A percentile compares a stretch with the other conserved stretches of the same genome.
These are phyloP conservation scores for Oostethus manadensis DNA, from an alignment of 2,113 vertebrate species.

Conservation along the genomic window DNA sequence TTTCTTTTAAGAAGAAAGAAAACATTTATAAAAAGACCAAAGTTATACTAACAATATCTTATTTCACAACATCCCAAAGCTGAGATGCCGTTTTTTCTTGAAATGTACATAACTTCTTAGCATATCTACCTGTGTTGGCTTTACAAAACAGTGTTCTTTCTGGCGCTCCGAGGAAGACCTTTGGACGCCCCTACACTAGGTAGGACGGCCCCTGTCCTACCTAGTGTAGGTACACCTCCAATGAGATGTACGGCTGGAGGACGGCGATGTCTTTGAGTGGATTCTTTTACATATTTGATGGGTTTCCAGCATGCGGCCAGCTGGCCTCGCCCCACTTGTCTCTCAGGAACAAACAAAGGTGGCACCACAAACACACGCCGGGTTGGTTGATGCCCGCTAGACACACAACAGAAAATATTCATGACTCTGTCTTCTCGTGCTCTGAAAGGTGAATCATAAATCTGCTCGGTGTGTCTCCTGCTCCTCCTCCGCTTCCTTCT, in stretches of 20 bases:
- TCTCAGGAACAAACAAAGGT: conserved; percentile 18
- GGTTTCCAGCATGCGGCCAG: conserved; percentile 25
- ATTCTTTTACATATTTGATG: conserved; percentile 58
- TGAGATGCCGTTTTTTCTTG: too few relatives aligned
- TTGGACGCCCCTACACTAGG: too few relatives aligned
- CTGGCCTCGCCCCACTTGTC: conserved; percentile 39
- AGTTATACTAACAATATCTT: too few relatives aligned
- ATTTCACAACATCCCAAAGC: too few relatives aligned
- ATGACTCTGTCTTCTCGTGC: not conserved
- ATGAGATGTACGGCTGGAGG: too few relatives aligned
- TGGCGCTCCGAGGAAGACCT: too few relatives aligned
- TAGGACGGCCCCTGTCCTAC: not conserved
- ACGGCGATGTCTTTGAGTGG: conserved; percentile 17
- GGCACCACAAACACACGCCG: conserved; percentile 13
- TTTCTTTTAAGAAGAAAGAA: too few relatives aligned
- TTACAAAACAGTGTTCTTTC: too few relatives aligned
- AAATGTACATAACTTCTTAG: too few relatives aligned
- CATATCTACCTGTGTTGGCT: too few relatives aligned
- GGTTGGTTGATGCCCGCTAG: not conserved
- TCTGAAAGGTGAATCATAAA: conserved; percentile 29
- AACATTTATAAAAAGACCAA: too few relatives aligned
- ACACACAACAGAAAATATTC: not conserved
- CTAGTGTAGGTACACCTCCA: not conserved
- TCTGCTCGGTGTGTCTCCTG: conserved; percentile 18
- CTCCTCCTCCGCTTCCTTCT: conserved; percentile 11